These are phyloP conservation scores for Pelosia muscerda DNA, from an alignment of 2,888 invertebrate species.

Conservation along the genomic window DNA sequence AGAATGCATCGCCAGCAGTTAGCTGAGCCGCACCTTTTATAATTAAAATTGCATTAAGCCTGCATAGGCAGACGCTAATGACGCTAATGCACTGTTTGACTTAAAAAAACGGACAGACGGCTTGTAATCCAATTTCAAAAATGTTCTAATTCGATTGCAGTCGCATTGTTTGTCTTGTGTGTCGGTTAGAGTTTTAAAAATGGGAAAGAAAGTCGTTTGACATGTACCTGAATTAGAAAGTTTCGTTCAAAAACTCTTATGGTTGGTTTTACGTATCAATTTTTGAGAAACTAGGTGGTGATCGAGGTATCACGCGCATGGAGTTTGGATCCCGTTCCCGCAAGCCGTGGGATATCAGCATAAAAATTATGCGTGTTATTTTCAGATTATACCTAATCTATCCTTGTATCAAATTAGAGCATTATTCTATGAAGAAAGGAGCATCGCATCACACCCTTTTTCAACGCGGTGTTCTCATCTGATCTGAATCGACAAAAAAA, in stretches of 20 bases:
- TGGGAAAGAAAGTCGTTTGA: slow-evolving; percentile 17
- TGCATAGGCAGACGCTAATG: slow-evolving; percentile 73
- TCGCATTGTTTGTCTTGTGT: slow-evolving; percentile 46
- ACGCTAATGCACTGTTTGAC: slow-evolving; percentile 76
- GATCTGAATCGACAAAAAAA: no score
- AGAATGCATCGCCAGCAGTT: slow-evolving; percentile 78
- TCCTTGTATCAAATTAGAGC: no score
- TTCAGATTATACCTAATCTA: no score
- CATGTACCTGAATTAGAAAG: not conserved
- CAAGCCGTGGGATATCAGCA: no score
- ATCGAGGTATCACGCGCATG: no score
- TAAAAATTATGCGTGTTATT: no score
- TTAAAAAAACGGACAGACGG: slow-evolving; percentile 68
- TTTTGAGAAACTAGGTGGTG: not conserved
- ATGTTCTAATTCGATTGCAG: slow-evolving; percentile 60
- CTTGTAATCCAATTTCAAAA: slow-evolving; percentile 69
- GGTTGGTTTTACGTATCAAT: not conserved
- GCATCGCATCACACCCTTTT: no score
- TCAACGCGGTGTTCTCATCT: no score
- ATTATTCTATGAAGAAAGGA: no score
- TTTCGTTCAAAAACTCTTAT: not conserved
- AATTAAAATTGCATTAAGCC: slow-evolving; percentile 86
- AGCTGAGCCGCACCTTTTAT: slow-evolving; percentile 79
- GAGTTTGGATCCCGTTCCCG: no score
- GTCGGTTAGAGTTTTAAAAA: slow-evolving; percentile 31